Conservation (phyloP, 2,797 vertebrate species). For the Thunnus albacares region DNA sequence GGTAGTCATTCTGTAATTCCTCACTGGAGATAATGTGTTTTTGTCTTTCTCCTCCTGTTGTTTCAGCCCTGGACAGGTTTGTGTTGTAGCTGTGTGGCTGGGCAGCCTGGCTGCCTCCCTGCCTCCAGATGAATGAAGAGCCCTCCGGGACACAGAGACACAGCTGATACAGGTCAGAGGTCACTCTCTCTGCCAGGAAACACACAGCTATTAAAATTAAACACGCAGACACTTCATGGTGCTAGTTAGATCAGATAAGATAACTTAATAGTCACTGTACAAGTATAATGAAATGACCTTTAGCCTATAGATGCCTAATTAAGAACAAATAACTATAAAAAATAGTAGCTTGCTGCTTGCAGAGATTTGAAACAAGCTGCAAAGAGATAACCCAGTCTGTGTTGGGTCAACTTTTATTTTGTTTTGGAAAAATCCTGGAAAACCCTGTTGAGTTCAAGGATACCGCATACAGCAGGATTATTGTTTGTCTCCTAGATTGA, state of each 20-base stretch:
- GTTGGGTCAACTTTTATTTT: not conserved
- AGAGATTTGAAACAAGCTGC: not conserved
- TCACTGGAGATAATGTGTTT: not conserved
- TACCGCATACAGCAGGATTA: not conserved
- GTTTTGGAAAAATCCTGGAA: not conserved
- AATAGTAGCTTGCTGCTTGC: not conserved
- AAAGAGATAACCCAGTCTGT: not conserved
- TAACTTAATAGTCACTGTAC: too few relatives aligned
- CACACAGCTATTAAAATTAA: not conserved
- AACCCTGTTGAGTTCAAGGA: not conserved
- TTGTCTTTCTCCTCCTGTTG: not conserved
- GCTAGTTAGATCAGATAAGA: too few relatives aligned
- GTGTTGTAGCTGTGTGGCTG: conserved; percentile 50
- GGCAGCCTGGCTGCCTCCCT: conserved; percentile 93
- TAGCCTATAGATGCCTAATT: too few relatives aligned
- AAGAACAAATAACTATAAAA: too few relatives aligned
- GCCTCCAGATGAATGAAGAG: conserved; percentile 99
- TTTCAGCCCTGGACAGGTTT: conserved; percentile 28
- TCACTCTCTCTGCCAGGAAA: not conserved
- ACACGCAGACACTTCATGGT: not conserved
- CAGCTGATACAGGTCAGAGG: conserved; percentile 77
- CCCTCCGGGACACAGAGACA: conserved; percentile 74
- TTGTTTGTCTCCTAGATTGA: not conserved
- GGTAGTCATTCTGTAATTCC: not conserved
- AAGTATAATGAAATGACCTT: too few relatives aligned